phyloP scores from a whole-genome alignment of 2,888 invertebrate genomes.

The Archips crataeganus region DNA sequence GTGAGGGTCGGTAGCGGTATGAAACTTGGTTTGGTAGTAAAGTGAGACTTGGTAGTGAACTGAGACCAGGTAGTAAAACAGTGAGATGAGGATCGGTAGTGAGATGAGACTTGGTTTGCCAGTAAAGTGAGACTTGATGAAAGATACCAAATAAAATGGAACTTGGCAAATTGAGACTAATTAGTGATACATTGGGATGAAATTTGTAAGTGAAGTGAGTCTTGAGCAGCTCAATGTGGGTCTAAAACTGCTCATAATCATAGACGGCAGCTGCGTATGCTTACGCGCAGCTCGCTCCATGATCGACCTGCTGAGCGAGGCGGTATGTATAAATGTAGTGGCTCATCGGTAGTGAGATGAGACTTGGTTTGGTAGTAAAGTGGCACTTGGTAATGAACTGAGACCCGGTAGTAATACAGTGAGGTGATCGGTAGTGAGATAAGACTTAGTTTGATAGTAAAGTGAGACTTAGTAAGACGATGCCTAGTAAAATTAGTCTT shows the following conservation, averaged over 20 bases:
- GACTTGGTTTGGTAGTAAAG: neutral
- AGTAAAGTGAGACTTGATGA: neutral
- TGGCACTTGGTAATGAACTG: no score
- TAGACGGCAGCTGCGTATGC: slow-evolving; percentile 82
- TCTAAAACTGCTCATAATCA: slow-evolving; percentile 83
- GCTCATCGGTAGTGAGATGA: neutral
- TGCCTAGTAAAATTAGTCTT: no score
- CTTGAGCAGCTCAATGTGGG: slow-evolving; percentile 79
- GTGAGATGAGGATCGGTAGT: neutral
- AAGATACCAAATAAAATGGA: neutral
- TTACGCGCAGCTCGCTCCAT: slow-evolving; percentile 84
- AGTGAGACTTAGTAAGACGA: no score
- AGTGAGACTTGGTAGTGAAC: neutral
- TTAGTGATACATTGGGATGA: neutral
- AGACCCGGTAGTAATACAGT: neutral
- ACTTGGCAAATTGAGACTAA: neutral
- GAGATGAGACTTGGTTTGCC: neutral
- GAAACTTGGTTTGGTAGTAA: no score
- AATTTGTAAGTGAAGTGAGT: no score
- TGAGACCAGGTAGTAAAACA: neutral
- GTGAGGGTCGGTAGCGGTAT: no score
- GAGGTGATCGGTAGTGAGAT: neutral
- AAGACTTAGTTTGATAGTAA: neutral
- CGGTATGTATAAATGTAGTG: no score
- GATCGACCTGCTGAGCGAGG: slow-evolving; percentile 87